These are phyloP conservation scores for Agonopterix subpropinquella DNA, from an alignment of 2,888 invertebrate species.

Conservation along the genomic window DNA sequence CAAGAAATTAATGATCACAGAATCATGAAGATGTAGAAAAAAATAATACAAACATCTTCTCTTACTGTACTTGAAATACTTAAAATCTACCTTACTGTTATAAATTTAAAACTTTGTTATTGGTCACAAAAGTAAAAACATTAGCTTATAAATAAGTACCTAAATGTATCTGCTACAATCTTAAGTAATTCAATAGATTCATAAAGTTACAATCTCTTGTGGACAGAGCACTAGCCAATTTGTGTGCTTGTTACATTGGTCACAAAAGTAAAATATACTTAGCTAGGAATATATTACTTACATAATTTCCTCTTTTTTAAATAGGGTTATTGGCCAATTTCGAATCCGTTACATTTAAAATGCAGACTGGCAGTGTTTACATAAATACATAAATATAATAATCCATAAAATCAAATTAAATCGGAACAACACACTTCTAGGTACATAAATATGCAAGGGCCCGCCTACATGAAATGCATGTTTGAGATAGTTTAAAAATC, in stretches of 20 bases:
- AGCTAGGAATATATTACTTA: constrained; percentile 4
- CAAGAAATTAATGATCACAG: constrained; percentile 68
- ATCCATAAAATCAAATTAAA: constrained; percentile 35
- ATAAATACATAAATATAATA: constrained; percentile 17
- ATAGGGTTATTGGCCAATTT: constrained; percentile 5
- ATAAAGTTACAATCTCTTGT: constrained; percentile 3
- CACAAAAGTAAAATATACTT: constrained; percentile 3
- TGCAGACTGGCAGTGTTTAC: constrained; percentile 56
- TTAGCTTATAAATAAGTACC: constrained; percentile 41
- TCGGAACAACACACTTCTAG: constrained; percentile 31
- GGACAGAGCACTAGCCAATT: not conserved
- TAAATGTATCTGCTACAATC: constrained; percentile 57
- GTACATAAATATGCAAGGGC: constrained; percentile 44
- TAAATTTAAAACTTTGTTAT: constrained; percentile 55
- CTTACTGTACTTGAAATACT: constrained; percentile 60
- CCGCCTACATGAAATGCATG: constrained; percentile 37
- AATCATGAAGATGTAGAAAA: constrained; percentile 62
- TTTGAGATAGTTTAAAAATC: constrained; percentile 3
- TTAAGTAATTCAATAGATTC: constrained; percentile 39
- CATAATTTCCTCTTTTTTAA: constrained; percentile 1
- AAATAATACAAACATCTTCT: constrained; percentile 51
- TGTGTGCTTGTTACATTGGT: constrained; percentile 1
- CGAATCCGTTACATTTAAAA: constrained; percentile 30
- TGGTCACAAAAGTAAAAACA: constrained; percentile 70
- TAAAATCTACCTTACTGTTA: constrained; percentile 59